These are phyloP conservation scores for Macroglossus sobrinus DNA, from an alignment of 2,113 vertebrate genomes.

Conservation along the genomic window DNA sequence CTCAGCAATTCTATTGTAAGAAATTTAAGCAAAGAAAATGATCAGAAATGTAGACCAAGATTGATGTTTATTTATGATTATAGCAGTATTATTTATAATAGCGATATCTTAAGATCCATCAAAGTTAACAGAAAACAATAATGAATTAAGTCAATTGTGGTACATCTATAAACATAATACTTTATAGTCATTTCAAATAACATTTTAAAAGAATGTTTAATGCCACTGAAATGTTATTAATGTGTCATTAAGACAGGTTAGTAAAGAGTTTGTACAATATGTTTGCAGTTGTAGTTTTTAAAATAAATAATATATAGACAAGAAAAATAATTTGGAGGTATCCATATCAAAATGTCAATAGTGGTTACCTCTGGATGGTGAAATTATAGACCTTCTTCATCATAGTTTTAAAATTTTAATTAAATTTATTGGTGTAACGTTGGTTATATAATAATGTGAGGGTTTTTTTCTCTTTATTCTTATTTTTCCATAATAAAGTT, in stretches of 20 bases:
- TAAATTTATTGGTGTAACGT: not conserved
- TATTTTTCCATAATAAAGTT: conserved; percentile 44
- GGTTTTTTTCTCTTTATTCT: not conserved
- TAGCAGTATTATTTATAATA: not conserved
- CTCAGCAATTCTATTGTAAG: not conserved
- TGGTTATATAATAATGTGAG: not conserved
- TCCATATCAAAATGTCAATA: not conserved
- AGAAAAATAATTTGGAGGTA: not conserved
- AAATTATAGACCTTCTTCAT: not conserved
- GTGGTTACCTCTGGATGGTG: not conserved
- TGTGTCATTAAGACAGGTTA: not conserved
- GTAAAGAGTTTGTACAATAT: not conserved
- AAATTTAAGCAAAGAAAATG: not conserved
- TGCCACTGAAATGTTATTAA: not conserved
- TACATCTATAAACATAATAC: not conserved
- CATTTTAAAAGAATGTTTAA: not conserved
- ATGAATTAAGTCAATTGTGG: not conserved
- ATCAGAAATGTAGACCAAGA: not conserved
- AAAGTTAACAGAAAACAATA: not conserved
- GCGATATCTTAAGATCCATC: not conserved
- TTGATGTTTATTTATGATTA: not conserved
- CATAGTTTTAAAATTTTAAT: not conserved
- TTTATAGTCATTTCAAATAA: not conserved
- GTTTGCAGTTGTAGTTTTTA: not conserved
- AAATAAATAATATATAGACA: not conserved